Conservation (phyloP, 2,113 vertebrate genomes). For the Chaetura pelagica region DNA sequence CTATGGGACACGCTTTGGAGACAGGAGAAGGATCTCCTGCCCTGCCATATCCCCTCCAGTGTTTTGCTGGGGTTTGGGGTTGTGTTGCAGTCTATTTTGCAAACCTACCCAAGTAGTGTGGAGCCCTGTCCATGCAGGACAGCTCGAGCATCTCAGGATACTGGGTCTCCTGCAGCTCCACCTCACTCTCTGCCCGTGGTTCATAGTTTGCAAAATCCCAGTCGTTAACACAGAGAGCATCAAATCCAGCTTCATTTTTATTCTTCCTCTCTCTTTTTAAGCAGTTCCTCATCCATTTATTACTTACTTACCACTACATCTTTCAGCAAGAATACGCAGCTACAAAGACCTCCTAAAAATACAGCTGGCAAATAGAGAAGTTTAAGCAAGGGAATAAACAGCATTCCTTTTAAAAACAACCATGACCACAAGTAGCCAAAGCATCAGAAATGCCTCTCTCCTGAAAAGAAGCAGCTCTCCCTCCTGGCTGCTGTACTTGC, state of each 20-base stretch:
- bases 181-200: not conserved
- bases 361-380: not conserved
- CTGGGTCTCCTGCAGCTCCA: not conserved
- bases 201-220: not conserved
- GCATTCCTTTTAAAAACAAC: not conserved
- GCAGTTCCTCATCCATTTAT: not conserved
- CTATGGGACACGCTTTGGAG: not conserved
- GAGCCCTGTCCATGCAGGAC: rapidly evolving
- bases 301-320: not conserved
- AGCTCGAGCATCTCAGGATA: not conserved
- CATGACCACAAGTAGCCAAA: not conserved
- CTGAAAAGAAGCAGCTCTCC: not conserved
- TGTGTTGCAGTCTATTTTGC: not conserved
- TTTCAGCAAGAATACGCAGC: not conserved
- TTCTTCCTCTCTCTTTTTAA: not conserved
- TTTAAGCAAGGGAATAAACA: not conserved
- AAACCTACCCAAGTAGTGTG: not conserved
- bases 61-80: not conserved
- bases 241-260: not conserved
- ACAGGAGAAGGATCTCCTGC: not conserved
- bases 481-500: not conserved
- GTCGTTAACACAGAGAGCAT: not conserved
- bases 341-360: not conserved
- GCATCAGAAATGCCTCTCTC: not conserved
- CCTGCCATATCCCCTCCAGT: not conserved